These are phyloP conservation scores for Paedocypris micromegethes DNA, from an alignment of 2,797 vertebrate genomes.

Conservation along the genomic window DNA sequence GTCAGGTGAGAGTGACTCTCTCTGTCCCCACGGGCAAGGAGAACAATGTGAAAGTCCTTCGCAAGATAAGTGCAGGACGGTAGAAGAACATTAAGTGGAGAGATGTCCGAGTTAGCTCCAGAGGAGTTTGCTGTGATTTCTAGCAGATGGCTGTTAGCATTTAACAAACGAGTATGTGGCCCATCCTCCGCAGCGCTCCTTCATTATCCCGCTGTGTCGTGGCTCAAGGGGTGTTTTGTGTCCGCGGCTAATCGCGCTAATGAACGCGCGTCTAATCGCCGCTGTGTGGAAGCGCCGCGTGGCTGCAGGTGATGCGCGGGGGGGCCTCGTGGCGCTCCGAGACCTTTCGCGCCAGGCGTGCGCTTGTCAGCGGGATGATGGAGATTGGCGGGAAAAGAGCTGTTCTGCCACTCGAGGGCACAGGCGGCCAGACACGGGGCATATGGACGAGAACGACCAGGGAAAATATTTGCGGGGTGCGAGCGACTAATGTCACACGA, in stretches of 20 bases:
- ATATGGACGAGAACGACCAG: slow-evolving; percentile 26
- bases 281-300: slow-evolving; percentile 41
- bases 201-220: slow-evolving; percentile 50
- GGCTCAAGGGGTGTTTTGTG: slow-evolving; percentile 48
- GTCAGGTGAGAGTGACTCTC: slow-evolving; percentile 65
- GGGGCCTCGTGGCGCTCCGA: slow-evolving; percentile 66
- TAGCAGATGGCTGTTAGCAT: slow-evolving; percentile 51
- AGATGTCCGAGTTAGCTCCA: slow-evolving; percentile 50
- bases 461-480: slow-evolving; percentile 10
- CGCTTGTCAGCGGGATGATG: slow-evolving; percentile 66
- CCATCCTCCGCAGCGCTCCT: slow-evolving; percentile 30
- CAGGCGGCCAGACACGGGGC: slow-evolving; percentile 7
- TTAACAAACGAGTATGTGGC: slow-evolving; percentile 39
- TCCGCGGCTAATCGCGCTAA: slow-evolving; percentile 70
- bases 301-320: slow-evolving; percentile 65
- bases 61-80: slow-evolving; percentile 37
- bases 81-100: slow-evolving; percentile 30
- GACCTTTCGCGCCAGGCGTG: slow-evolving; percentile 74
- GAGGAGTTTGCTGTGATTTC: slow-evolving; percentile 9
- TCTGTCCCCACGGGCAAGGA: slow-evolving; percentile 47
- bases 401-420: slow-evolving; percentile 41
- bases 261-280: slow-evolving; percentile 68
- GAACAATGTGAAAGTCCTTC: slow-evolving; percentile 50
- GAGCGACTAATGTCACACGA: slow-evolving; percentile 5
- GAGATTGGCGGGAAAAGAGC: slow-evolving; percentile 69